phyloP scores from a whole-genome alignment of 2,113 vertebrate species.

The Dipodomys spectabilis region DNA sequence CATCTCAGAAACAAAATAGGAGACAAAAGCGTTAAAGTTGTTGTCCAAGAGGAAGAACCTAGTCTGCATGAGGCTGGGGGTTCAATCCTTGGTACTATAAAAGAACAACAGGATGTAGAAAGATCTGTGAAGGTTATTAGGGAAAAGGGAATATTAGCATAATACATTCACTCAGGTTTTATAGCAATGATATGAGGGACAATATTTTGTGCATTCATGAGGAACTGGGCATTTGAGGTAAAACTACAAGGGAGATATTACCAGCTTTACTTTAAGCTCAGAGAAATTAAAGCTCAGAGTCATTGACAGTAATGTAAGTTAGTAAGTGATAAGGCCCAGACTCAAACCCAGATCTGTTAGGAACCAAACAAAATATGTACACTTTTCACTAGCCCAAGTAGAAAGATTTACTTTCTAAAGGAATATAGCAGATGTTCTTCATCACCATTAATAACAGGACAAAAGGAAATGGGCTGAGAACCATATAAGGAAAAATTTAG shows the following conservation, averaged over 20 bases:
- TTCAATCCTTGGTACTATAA: not conserved
- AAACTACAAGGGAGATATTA: not conserved
- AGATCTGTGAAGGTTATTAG: not conserved
- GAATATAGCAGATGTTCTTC: conserved; percentile 58
- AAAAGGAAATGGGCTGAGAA: conserved; percentile 54
- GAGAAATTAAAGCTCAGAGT: not conserved
- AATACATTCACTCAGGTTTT: not conserved
- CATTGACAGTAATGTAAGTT: not conserved
- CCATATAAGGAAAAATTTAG: conserved; percentile 56
- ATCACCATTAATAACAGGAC: conserved; percentile 57
- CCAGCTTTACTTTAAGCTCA: not conserved
- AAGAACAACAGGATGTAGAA: not conserved
- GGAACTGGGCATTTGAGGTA: not conserved
- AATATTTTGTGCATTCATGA: not conserved
- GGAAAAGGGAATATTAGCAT: conserved; percentile 14
- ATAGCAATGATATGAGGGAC: not conserved
- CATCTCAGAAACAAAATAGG: no score
- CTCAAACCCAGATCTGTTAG: not conserved
- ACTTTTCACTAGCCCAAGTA: not conserved
- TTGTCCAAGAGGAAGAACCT: no score
- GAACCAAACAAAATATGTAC: not conserved
- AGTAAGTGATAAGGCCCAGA: not conserved
- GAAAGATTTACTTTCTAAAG: conserved; percentile 52
- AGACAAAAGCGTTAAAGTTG: no score
- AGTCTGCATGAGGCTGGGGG: no score